phyloP scores from a whole-genome alignment of 2,888 invertebrate genomes.

The Odontothrips loti region DNA sequence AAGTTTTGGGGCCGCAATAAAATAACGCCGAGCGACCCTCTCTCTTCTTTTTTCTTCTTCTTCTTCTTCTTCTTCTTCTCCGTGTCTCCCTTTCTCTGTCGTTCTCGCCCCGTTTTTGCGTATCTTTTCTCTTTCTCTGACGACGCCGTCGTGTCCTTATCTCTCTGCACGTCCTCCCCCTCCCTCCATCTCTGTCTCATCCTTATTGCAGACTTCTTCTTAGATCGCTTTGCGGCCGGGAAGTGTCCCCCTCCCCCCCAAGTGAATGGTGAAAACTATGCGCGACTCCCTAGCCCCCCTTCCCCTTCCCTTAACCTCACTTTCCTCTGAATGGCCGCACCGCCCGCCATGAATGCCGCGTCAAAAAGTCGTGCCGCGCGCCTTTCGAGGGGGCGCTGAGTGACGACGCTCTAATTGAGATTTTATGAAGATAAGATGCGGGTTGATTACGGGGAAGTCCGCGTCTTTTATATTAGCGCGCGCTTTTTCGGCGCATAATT shows the following conservation, averaged over 20 bases:
- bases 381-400: neutral
- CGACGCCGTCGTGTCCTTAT: too few relatives aligned
- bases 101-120: neutral
- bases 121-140: too few relatives aligned
- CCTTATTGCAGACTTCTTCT: too few relatives aligned
- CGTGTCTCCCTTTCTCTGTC: neutral
- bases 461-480: neutral
- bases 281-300: neutral
- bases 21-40: slow-evolving; percentile 2
- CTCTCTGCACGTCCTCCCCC: too few relatives aligned
- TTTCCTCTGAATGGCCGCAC: too few relatives aligned
- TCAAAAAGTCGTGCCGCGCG: neutral
- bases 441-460: neutral
- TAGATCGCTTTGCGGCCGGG: too few relatives aligned
- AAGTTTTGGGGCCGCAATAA: slow-evolving; percentile 13
- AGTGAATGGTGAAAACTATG: slow-evolving; percentile 1
- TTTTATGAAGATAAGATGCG: slow-evolving; percentile 13
- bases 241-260: neutral
- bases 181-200: too few relatives aligned
- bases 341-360: neutral
- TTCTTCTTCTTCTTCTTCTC: neutral
- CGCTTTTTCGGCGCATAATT: neutral
- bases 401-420: slow-evolving; percentile 22
- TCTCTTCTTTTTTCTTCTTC: slow-evolving; percentile 5
- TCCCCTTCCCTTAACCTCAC: too few relatives aligned